These are phyloP conservation scores for Pristionchus maxplancki DNA, from an alignment of 2,888 invertebrate species.

Conservation along the genomic window DNA sequence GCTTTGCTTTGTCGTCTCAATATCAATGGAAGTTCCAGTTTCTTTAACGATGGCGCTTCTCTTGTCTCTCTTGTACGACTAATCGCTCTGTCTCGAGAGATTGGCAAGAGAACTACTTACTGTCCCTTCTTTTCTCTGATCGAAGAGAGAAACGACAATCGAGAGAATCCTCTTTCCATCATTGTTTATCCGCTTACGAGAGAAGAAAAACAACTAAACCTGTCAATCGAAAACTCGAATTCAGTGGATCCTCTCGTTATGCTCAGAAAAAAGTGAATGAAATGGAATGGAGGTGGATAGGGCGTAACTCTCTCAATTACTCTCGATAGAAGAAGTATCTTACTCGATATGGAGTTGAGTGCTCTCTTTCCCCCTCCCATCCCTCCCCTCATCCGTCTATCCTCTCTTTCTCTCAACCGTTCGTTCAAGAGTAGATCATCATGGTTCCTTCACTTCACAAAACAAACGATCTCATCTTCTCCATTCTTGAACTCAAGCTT, in stretches of 20 bases:
- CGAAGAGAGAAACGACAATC: neutral
- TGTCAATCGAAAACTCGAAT: conserved; percentile 6
- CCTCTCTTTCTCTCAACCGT: neutral
- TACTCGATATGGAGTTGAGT: conserved; percentile 37
- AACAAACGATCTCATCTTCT: neutral
- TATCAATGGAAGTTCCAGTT: conserved; percentile 30
- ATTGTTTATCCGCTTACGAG: neutral
- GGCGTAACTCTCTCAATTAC: conserved; percentile 31
- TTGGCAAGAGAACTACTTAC: neutral
- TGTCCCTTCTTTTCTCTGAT: neutral
- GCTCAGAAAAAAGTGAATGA: neutral
- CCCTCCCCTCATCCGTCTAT: neutral
- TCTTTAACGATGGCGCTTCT: neutral
- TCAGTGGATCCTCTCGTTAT: neutral
- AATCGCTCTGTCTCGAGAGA: conserved; percentile 2
- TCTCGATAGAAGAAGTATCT: conserved; percentile 33
- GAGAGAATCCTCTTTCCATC: neutral
- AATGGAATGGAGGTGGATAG: neutral
- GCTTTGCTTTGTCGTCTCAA: neutral
- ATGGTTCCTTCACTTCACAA: conserved; percentile 1
- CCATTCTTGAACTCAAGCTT: conserved; percentile 36
- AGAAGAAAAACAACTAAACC: conserved; percentile 21
- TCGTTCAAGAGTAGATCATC: conserved; percentile 25
- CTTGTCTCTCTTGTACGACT: neutral
- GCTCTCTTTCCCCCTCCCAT: neutral